phyloP scores from a whole-genome alignment of 2,797 vertebrate genomes.

The Odontamblyopus rebecca region DNA sequence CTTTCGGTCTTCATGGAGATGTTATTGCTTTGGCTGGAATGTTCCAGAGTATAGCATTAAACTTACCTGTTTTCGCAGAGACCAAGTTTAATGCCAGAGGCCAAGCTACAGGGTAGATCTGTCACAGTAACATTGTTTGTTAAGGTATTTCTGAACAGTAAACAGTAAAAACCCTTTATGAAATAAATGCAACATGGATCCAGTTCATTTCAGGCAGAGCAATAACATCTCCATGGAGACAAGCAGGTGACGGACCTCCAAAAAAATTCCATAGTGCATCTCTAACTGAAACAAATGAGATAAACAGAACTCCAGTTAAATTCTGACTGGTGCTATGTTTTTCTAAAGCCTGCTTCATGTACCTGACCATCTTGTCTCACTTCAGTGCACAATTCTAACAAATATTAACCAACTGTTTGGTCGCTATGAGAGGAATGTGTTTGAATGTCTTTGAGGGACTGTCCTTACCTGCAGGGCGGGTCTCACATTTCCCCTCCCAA shows the following conservation, averaged over 20 bases:
- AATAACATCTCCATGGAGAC: background rate
- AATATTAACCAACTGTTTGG: background rate
- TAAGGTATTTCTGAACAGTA: too few relatives aligned
- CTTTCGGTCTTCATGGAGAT: background rate
- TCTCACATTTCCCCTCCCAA: conserved; percentile 16
- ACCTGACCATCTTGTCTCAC: background rate
- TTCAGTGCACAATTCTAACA: background rate
- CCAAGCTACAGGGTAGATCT: background rate
- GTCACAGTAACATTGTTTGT: too few relatives aligned
- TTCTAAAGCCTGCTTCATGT: background rate
- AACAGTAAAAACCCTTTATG: too few relatives aligned
- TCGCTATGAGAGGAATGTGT: conserved; percentile 59
- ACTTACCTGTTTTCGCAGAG: background rate
- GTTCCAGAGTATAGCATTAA: background rate
- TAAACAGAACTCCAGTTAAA: background rate
- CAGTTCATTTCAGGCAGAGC: too few relatives aligned
- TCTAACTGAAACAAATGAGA: background rate
- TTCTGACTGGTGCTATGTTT: background rate
- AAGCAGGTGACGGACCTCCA: background rate
- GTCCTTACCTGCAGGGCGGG: conserved; percentile 51
- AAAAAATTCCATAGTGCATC: too few relatives aligned
- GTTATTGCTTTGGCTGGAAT: too few relatives aligned
- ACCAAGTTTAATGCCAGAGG: too few relatives aligned
- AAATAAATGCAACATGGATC: too few relatives aligned
- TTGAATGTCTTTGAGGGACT: conserved; percentile 39